These are phyloP conservation scores for Sarcophaga rosellei DNA, from an alignment of 2,888 invertebrate species.

Conservation along the genomic window DNA sequence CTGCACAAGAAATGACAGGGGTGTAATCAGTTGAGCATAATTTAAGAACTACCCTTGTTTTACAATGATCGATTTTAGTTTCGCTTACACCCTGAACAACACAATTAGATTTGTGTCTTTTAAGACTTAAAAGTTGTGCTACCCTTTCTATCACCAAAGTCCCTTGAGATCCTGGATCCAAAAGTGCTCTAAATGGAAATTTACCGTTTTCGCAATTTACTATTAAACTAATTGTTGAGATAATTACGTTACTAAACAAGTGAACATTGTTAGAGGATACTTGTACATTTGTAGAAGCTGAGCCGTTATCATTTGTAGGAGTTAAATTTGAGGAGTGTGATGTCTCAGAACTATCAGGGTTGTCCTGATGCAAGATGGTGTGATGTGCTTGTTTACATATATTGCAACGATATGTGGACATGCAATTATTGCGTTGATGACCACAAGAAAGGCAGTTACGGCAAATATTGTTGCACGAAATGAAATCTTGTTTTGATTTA, in stretches of 20 bases:
- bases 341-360: not conserved
- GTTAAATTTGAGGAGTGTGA: constrained; percentile 3
- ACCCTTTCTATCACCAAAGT: constrained; percentile 18
- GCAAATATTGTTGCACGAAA: constrained; percentile 20
- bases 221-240: too few species aligned
- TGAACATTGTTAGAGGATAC: too few species aligned
- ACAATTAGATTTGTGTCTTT: too few species aligned
- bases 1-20: constrained; percentile 21
- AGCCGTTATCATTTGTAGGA: not conserved
- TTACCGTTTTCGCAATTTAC: not conserved
- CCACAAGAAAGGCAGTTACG: constrained; percentile 22
- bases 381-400: constrained; percentile 20
- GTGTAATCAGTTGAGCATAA: not conserved
- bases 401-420: constrained; percentile 20
- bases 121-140: constrained; percentile 20
- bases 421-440: constrained; percentile 25
- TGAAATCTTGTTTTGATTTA: constrained; percentile 5
- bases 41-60: not conserved
- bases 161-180: constrained; percentile 33
- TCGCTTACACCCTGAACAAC: too few species aligned
- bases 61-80: too few species aligned
- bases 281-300: not conserved
- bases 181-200: constrained; percentile 22
- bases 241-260: too few species aligned
- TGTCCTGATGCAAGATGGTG: not conserved